These are phyloP conservation scores for Gallinago undulata DNA, from an alignment of 2,113 vertebrate genomes.

Conservation along the genomic window DNA sequence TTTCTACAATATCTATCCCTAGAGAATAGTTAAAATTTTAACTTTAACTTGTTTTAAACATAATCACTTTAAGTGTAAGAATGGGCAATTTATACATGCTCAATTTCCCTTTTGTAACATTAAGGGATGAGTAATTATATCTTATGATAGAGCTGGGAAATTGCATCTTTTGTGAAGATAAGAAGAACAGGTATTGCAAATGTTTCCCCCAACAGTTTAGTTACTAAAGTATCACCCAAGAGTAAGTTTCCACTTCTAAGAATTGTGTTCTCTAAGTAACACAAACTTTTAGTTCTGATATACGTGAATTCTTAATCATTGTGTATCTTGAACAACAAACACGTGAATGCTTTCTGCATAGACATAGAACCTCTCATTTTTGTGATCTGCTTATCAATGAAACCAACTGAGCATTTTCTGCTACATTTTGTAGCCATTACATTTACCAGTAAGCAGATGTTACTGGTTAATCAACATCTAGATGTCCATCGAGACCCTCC, in stretches of 20 bases:
- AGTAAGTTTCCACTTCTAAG: background rate
- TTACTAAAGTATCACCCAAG: background rate
- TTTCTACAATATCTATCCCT: background rate
- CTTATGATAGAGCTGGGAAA: background rate
- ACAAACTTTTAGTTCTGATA: background rate
- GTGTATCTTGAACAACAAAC: background rate
- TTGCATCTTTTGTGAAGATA: background rate
- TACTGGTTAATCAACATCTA: background rate
- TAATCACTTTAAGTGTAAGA: background rate
- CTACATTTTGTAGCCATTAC: background rate
- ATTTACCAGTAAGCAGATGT: background rate
- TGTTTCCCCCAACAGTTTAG: background rate
- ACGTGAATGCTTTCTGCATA: background rate
- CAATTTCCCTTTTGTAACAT: background rate
- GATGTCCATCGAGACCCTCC: background rate
- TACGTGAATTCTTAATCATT: background rate
- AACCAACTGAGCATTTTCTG: background rate
- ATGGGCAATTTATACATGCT: background rate
- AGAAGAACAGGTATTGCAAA: background rate
- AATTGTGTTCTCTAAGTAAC: background rate
- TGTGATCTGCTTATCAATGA: background rate
- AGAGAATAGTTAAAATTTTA: background rate
- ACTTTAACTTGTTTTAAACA: background rate
- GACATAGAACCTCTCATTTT: background rate
- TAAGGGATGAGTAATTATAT: background rate